These are phyloP conservation scores for Drosophila trichaetosa DNA, from an alignment of 2,888 invertebrate genomes.

Conservation along the genomic window DNA sequence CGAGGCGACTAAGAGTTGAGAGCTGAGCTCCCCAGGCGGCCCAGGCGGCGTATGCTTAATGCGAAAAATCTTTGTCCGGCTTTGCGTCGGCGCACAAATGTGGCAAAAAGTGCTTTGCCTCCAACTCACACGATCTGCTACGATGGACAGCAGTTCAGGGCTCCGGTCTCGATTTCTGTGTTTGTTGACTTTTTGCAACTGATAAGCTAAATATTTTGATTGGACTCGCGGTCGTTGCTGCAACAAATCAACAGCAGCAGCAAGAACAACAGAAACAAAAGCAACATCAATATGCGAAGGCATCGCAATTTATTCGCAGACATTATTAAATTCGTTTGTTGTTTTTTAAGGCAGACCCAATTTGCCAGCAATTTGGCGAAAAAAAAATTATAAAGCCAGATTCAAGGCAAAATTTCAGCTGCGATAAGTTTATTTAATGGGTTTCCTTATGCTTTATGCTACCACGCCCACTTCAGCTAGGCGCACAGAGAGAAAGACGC, in stretches of 20 bases:
- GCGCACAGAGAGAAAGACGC: background rate
- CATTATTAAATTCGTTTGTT: constrained; percentile 50
- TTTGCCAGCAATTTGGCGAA: constrained; percentile 69
- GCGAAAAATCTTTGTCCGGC: constrained; percentile 16
- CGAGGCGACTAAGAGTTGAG: constrained; percentile 19
- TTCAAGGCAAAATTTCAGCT: constrained; percentile 58
- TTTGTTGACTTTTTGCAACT: constrained; percentile 55
- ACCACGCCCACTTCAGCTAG: constrained; percentile 10
- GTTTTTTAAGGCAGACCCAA: constrained; percentile 38
- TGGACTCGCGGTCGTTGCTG: constrained; percentile 47
- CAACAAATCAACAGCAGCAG: constrained; percentile 18
- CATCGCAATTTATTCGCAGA: constrained; percentile 49
- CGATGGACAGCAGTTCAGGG: background rate
- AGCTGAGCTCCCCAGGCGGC: constrained; percentile 7
- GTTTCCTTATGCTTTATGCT: background rate
- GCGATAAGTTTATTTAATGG: constrained; percentile 28
- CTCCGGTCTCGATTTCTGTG: constrained; percentile 27
- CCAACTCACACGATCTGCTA: constrained; percentile 37
- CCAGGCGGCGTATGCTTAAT: constrained; percentile 59
- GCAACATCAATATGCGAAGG: constrained; percentile 31
- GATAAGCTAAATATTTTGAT: constrained; percentile 78
- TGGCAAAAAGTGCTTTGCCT: constrained; percentile 22
- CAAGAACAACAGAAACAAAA: constrained; percentile 25
- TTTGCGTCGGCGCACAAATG: constrained; percentile 47
- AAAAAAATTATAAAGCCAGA: constrained; percentile 45